A percentile compares a stretch with the other conserved stretches of the same genome.
Evolutionary conservation across 2,797 vertebrate genomes (phyloP).

Genomic region (Cirrhinus mrigala): DNA sequence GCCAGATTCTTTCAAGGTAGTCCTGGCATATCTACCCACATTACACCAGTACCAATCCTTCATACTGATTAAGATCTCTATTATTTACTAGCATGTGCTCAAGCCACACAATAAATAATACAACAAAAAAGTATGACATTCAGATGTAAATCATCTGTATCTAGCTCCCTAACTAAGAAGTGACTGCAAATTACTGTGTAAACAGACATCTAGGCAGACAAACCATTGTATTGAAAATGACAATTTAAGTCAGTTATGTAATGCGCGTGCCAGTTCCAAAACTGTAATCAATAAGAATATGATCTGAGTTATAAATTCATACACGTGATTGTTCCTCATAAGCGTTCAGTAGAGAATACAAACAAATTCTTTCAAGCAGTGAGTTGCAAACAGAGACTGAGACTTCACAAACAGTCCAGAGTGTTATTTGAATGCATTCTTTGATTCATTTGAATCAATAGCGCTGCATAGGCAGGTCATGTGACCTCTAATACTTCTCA

Average conservation of each 20-base stretch:
- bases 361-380: neutral
- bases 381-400: conserved; percentile 7
- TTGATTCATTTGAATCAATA: conserved; percentile 38
- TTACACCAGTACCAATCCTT: conserved; percentile 21
- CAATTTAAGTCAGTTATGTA: neutral
- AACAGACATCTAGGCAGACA: neutral
- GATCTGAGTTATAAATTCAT: conserved; percentile 17
- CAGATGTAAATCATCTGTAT: neutral
- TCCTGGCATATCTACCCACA: conserved; percentile 63
- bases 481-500: conserved; percentile 20
- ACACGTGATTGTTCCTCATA: neutral
- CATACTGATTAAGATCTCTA: conserved; percentile 41
- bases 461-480: conserved; percentile 46
- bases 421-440: conserved; percentile 21
- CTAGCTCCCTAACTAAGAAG: neutral
- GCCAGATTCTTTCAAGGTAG: conserved; percentile 71
- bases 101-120: conserved; percentile 10
- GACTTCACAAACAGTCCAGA: conserved; percentile 21
- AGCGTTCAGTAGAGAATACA: conserved; percentile 20
- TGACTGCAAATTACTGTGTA: neutral
- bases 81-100: conserved; percentile 14
- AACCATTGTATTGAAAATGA: neutral
- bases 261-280: neutral
- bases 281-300: neutral
- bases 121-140: neutral